phyloP scores from a whole-genome alignment of 2,797 vertebrate genomes.

The Paguma larvata region DNA sequence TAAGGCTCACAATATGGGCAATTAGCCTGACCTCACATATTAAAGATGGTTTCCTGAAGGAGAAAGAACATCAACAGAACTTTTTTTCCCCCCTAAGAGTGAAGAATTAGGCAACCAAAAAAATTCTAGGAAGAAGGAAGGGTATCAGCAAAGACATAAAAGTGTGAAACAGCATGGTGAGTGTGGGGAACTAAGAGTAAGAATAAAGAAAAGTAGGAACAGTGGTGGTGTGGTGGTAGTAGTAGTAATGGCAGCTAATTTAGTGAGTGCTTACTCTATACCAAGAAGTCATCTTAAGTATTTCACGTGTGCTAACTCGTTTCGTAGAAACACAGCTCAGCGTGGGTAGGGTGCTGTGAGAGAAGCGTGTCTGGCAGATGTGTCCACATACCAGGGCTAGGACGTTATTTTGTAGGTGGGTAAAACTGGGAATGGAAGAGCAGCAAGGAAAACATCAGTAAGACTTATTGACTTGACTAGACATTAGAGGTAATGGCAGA shows the following conservation, averaged over 20 bases:
- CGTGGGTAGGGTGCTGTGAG: not conserved
- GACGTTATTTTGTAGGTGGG: not conserved
- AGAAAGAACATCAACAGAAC: not conserved
- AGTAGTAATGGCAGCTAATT: not conserved
- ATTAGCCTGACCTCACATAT: not conserved
- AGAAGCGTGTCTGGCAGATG: not conserved
- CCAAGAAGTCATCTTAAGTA: not conserved
- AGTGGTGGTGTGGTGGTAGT: rapidly evolving
- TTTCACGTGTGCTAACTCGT: not conserved
- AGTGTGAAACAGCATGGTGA: not conserved
- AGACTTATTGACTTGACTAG: not conserved
- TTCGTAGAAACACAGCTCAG: not conserved
- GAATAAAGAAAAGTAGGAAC: not conserved
- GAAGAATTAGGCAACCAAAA: not conserved
- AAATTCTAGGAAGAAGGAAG: not conserved
- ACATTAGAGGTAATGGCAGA: not conserved
- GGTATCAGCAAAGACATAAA: not conserved
- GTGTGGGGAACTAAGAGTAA: not conserved
- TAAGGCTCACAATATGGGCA: not conserved
- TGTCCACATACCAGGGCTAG: not conserved
- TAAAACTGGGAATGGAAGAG: not conserved
- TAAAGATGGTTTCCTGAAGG: not conserved
- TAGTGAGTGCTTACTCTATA: not conserved
- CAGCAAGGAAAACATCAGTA: not conserved
- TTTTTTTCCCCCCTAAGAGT: not conserved